A percentile compares a stretch with the other conserved stretches of the same genome.
Conservation (phyloP, 2,113 vertebrate species). For the Riparia riparia region DNA sequence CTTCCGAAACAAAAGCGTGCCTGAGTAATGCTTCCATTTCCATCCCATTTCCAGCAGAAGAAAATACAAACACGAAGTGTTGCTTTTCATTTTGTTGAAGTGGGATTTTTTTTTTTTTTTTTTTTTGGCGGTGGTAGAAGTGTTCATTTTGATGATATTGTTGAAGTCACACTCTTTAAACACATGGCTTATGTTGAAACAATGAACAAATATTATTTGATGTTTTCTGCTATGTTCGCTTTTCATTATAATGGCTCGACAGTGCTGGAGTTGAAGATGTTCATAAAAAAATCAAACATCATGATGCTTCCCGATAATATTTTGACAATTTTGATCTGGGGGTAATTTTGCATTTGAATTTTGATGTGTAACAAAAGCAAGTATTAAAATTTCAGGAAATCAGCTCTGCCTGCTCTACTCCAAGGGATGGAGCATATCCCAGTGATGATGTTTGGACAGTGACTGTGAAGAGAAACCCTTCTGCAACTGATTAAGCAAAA, state of each 20-base stretch:
- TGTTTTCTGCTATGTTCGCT: background rate
- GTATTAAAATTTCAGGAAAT: background rate
- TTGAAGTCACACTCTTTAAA: constrained; percentile 40
- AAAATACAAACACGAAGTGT: background rate
- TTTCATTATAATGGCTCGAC: background rate
- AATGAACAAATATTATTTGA: constrained; percentile 42
- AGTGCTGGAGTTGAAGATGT: background rate
- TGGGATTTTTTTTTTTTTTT: background rate
- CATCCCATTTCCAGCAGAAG: constrained; percentile 14
- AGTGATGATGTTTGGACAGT: constrained; percentile 19
- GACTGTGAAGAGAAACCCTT: constrained; percentile 13
- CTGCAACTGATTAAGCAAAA: background rate
- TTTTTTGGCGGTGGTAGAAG: background rate
- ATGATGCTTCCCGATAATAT: background rate
- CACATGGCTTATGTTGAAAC: constrained; percentile 24
- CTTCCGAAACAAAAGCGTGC: background rate
- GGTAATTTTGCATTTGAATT: constrained; percentile 30
- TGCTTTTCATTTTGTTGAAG: background rate
- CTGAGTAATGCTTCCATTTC: background rate
- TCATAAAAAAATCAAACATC: constrained; percentile 7
- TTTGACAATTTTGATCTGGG: background rate
- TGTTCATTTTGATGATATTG: constrained; percentile 17
- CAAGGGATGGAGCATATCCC: background rate
- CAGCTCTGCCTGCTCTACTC: background rate
- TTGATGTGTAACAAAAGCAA: constrained; percentile 6